Conservation (phyloP, 2,113 vertebrate species). For the Micromys minutus region DNA sequence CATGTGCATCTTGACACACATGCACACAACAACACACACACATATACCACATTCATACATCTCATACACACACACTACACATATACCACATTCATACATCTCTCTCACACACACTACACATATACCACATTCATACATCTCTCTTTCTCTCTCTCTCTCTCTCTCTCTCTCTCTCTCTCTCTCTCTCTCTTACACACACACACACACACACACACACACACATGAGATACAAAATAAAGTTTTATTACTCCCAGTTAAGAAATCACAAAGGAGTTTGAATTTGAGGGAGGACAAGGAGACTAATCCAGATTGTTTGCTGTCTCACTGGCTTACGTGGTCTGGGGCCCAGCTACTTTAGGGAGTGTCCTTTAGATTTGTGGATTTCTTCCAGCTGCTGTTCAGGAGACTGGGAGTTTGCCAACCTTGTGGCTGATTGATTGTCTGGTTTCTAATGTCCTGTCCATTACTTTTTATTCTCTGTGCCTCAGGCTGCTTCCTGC, state of each 20-base stretch:
- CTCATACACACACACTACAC: background rate
- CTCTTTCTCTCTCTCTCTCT: too few relatives aligned
- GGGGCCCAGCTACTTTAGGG: background rate
- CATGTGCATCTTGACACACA: background rate
- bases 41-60: background rate
- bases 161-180: too few relatives aligned
- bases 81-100: background rate
- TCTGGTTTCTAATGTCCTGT: background rate
- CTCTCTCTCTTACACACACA: too few relatives aligned
- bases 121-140: too few relatives aligned
- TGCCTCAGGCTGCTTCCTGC: background rate
- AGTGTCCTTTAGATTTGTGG: background rate
- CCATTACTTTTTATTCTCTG: background rate
- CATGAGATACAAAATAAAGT: background rate
- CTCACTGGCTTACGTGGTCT: background rate
- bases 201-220: background rate
- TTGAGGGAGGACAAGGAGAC: background rate
- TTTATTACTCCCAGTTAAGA: slow-evolving; percentile 34
- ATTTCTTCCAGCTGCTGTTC: background rate
- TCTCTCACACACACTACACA: too few relatives aligned
- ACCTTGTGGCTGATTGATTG: background rate
- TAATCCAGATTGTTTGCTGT: slow-evolving; percentile 20
- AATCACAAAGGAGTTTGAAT: slow-evolving; percentile 9
- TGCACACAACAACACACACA: background rate
- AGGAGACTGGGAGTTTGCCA: slow-evolving; percentile 15